Evolutionary conservation across 1,140 invertebrate species (phyloP).

Genomic region (Drosophila parvula): DNA sequence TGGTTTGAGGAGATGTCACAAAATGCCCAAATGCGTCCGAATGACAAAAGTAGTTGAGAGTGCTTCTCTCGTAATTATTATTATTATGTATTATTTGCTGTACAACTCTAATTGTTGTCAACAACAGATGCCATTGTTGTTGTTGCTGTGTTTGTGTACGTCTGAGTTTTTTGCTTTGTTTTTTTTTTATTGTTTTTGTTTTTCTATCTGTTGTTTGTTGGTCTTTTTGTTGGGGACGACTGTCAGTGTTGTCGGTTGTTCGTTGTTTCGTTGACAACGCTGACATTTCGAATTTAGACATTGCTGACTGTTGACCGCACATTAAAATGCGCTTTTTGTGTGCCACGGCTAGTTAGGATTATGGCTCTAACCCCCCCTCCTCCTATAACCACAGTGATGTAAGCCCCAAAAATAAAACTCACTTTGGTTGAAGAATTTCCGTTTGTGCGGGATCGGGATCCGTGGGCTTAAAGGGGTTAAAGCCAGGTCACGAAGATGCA

Average conservation of each 20-base stretch:
- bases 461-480: conserved; percentile 3
- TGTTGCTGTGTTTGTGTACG: conserved; percentile 18
- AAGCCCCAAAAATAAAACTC: conserved; percentile 27
- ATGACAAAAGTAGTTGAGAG: conserved; percentile 54
- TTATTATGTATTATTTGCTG: conserved; percentile 73
- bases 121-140: conserved; percentile 43
- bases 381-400: conserved; percentile 52
- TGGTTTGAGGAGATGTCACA: conserved; percentile 12
- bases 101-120: conserved; percentile 65
- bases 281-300: conserved; percentile 81
- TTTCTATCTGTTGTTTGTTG: conserved; percentile 3
- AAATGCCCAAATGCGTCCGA: conserved; percentile 41
- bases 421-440: conserved; percentile 19
- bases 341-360: conserved; percentile 65
- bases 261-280: conserved; percentile 69
- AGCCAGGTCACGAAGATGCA: conserved; percentile 59
- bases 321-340: conserved; percentile 71
- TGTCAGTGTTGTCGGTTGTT: conserved; percentile 14
- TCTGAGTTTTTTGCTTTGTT: neutral
- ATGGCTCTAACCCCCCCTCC: conserved; percentile 10
- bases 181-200: conserved; percentile 9
- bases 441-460: conserved; percentile 35
- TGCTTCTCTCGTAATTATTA: conserved; percentile 73
- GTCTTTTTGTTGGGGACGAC: conserved; percentile 20
- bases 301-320: conserved; percentile 50